Base-by-base conservation (phyloP, 2,888 invertebrate genomes). In the Dolichomitus sp. region DNA sequence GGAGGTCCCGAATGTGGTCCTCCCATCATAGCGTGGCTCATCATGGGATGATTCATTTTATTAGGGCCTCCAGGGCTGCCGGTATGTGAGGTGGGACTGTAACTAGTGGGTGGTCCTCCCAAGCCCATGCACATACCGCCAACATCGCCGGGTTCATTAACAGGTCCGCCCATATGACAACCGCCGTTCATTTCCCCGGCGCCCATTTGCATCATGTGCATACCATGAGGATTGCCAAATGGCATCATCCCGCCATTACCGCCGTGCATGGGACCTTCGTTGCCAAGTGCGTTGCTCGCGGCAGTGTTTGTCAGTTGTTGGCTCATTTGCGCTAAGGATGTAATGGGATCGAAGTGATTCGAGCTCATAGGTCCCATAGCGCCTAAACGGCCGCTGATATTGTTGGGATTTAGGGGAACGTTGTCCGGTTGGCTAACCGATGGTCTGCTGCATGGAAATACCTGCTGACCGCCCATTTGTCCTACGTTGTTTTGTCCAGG, bases 321-420 rank as follows among this genome's bases (percentile, higher is more conserved):
- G 84, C 98, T 98, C 98, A 98, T 98, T 94, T 98, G 98, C 75
- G 98, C 98, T 90, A 98, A 95, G 9, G 98, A 98, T 70, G 98
- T 97, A 89, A 98, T 98, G 0, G 98, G 98, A 95, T 98, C 98
- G 94, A 98, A 98, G 91, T 96, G 97, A 91, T 95, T 94, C 76
- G 94, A 90, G 86, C 94, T 94, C 91, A 94, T 92, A 11, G 92
- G 88, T 30, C 91, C 91, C 54, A 94, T 89, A 17, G 89, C 89
- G 40, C 91, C 92, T 48, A 94, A 88, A 66, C 93, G 89, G 33
- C 90, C 93, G 85, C 94, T 94, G 72, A 95, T 94, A 86, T 95
- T 95, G 87, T 96, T 96, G 0, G 96, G 96, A 93, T 96, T 96
- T 52, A 96, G 91, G 57, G 96, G 96, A 78, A 96, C 94, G 90